These are phyloP conservation scores for Ictalurus punctatus DNA, from an alignment of 2,113 vertebrate species.

Conservation along the genomic window DNA sequence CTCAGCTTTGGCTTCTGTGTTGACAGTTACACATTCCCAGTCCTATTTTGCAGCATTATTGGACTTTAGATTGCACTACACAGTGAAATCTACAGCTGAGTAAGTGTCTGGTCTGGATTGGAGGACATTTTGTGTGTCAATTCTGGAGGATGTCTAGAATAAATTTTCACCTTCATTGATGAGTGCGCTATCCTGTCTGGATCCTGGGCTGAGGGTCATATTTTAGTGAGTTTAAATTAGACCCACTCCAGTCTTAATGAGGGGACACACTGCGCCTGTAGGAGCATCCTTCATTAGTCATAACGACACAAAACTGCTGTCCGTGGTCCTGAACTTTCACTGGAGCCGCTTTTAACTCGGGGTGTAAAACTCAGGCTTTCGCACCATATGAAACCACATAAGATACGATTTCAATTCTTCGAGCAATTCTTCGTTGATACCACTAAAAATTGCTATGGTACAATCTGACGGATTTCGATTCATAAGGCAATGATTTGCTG, in stretches of 20 bases:
- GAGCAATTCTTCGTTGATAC: neutral
- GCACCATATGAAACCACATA: neutral
- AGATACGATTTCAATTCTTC: neutral
- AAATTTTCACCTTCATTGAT: neutral
- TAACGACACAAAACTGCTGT: neutral
- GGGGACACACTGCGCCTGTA: neutral
- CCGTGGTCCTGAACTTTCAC: neutral
- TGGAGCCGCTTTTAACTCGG: neutral
- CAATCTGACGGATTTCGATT: neutral
- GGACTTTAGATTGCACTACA: neutral
- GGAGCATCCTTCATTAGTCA: neutral
- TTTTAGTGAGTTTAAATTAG: slow-evolving; percentile 1
- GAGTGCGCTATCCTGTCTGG: neutral
- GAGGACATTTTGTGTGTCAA: neutral
- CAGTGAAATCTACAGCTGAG: neutral
- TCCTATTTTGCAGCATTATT: neutral
- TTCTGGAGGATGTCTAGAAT: neutral
- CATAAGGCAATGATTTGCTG: neutral
- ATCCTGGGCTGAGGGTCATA: neutral
- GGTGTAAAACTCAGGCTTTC: neutral
- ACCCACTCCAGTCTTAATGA: neutral
- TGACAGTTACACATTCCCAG: neutral
- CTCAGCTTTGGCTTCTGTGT: neutral
- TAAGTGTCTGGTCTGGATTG: neutral
- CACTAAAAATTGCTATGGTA: neutral